phyloP scores from a whole-genome alignment of 2,888 invertebrate genomes.

The Lithosia quadra region DNA sequence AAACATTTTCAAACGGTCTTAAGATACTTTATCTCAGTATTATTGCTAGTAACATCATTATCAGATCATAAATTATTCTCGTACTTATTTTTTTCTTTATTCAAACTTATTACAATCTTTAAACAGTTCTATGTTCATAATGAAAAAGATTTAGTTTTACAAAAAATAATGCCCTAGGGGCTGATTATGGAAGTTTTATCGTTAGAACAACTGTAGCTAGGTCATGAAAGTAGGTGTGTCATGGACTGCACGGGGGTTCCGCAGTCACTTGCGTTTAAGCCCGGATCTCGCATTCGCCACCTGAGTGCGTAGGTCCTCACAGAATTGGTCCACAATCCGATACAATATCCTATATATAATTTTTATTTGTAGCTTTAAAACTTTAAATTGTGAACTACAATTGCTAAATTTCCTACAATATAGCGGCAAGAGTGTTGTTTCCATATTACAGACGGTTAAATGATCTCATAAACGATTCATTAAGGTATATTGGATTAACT shows the following conservation, averaged over 20 bases:
- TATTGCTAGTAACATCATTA: slow-evolving; percentile 4
- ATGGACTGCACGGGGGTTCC: no score
- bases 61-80: neutral
- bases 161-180: neutral
- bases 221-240: no score
- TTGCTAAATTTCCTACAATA: neutral
- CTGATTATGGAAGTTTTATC: neutral
- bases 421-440: neutral
- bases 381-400: neutral
- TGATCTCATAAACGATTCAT: neutral
- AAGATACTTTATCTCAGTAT: neutral
- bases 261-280: no score
- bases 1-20: neutral
- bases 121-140: neutral
- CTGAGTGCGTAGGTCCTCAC: no score
- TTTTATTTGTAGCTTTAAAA: no score
- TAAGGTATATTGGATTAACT: neutral
- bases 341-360: no score
- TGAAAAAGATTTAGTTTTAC: neutral
- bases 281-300: no score
- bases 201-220: neutral
- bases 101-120: neutral
- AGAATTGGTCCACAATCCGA: no score
- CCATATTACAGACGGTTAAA: neutral
- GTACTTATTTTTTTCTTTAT: slow-evolving; percentile 1